These are phyloP conservation scores for Timandra comae DNA, from an alignment of 2,888 invertebrate species.

Conservation along the genomic window DNA sequence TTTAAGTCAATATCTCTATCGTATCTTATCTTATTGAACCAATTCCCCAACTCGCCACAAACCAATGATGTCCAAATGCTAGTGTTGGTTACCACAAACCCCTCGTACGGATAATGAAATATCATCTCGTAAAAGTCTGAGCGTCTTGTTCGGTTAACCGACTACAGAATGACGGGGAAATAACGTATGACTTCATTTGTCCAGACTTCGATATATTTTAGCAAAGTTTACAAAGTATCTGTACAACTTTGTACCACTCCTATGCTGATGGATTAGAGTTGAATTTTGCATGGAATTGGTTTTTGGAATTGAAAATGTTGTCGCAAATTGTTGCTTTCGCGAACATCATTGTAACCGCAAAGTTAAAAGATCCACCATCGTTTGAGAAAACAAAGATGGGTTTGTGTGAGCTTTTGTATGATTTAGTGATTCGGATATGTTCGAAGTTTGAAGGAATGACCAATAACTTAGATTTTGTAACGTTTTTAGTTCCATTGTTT, in stretches of 20 bases:
- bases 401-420: constrained; percentile 50
- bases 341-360: constrained; percentile 59
- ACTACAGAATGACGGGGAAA: constrained; percentile 50
- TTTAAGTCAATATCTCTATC: too few species aligned
- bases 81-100: constrained; percentile 18
- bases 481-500: background rate
- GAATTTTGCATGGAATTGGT: constrained; percentile 10
- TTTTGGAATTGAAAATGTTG: constrained; percentile 5
- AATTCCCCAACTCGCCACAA: too few species aligned
- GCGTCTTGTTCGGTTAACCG: constrained; percentile 59
- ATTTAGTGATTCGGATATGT: constrained; percentile 54
- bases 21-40: too few species aligned
- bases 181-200: constrained; percentile 74
- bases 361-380: constrained; percentile 59
- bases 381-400: constrained; percentile 67
- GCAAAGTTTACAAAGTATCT: constrained; percentile 28
- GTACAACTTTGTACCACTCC: constrained; percentile 3
- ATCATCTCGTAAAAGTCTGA: constrained; percentile 67
- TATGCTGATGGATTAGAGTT: constrained; percentile 18
- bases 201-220: constrained; percentile 62
- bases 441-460: constrained; percentile 14
- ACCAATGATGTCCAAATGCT: constrained; percentile 4
- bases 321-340: constrained; percentile 34
- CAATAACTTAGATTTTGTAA: background rate
- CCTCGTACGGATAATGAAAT: constrained; percentile 76